These are phyloP conservation scores for Cheilosia impressa DNA, from an alignment of 2,888 invertebrate genomes.

Conservation along the genomic window DNA sequence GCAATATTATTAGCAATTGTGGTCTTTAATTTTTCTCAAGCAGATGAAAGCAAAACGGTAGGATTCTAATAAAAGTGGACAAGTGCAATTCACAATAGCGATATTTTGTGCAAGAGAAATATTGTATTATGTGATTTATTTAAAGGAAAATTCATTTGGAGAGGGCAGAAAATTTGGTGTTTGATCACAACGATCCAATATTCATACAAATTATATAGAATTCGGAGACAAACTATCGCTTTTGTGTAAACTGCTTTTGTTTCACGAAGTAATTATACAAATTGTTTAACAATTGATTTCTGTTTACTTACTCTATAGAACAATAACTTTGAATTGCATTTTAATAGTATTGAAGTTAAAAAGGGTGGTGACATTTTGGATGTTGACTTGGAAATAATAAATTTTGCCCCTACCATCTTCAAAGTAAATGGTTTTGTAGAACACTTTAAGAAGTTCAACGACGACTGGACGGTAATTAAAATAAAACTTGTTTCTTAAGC, in stretches of 20 bases:
- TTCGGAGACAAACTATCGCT: no score
- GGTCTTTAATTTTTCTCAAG: not conserved
- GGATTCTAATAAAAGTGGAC: not conserved
- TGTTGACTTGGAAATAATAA: conserved; percentile 76
- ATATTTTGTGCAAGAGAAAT: no score
- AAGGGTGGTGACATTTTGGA: conserved; percentile 69
- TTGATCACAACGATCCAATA: no score
- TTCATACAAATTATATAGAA: no score
- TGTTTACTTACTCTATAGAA: not conserved
- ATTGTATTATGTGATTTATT: no score
- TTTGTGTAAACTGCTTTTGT: no score
- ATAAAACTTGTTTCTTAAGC: not conserved
- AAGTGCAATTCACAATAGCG: no score
- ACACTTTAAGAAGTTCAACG: conserved; percentile 76
- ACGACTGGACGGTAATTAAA: conserved; percentile 78
- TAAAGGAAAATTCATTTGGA: no score
- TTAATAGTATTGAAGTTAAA: conserved; percentile 72
- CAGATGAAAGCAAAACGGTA: not conserved
- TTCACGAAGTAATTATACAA: not conserved
- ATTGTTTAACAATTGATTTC: not conserved
- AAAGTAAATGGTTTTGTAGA: conserved; percentile 78
- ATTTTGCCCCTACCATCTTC: conserved; percentile 69
- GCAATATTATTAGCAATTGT: not conserved
- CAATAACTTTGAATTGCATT: conserved; percentile 52
- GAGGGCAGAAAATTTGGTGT: no score